These are phyloP conservation scores for Rousettus leschenaultii DNA, from an alignment of 2,113 vertebrate genomes.

Conservation along the genomic window DNA sequence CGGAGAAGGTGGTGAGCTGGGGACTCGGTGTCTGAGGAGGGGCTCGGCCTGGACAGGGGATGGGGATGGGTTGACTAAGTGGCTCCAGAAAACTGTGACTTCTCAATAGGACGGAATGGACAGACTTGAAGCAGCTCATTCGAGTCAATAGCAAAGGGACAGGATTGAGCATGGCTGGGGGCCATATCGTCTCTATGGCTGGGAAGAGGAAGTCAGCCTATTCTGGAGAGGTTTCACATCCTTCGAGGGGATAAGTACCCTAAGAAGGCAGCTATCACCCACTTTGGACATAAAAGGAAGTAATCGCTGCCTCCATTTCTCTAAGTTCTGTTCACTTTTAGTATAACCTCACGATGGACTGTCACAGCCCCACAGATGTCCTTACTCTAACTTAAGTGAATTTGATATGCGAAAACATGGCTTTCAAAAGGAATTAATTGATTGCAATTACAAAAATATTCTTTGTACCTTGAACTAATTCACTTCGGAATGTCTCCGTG, in stretches of 20 bases:
- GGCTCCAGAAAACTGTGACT: background rate
- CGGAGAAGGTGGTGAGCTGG: slow-evolving; percentile 87
- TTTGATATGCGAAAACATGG: background rate
- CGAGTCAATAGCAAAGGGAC: background rate
- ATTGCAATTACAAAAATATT: background rate
- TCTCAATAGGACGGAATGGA: background rate
- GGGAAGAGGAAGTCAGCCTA: background rate
- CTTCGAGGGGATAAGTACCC: background rate
- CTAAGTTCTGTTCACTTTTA: background rate
- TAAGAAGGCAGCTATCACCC: background rate
- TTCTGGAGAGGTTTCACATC: background rate
- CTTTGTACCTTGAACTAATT: background rate
- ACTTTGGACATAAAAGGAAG: background rate
- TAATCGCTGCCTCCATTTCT: background rate
- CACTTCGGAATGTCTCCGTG: background rate
- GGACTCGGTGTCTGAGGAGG: background rate
- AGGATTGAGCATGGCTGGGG: background rate
- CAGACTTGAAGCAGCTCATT: background rate
- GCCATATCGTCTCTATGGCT: background rate
- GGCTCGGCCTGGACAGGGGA: background rate
- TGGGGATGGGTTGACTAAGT: background rate
- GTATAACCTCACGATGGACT: background rate
- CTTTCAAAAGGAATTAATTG: background rate
- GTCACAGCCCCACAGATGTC: background rate
- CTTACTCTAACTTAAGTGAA: background rate